Evolutionary conservation across 2,797 vertebrate genomes (phyloP).

Genomic region (Rhinichthys osculus): DNA sequence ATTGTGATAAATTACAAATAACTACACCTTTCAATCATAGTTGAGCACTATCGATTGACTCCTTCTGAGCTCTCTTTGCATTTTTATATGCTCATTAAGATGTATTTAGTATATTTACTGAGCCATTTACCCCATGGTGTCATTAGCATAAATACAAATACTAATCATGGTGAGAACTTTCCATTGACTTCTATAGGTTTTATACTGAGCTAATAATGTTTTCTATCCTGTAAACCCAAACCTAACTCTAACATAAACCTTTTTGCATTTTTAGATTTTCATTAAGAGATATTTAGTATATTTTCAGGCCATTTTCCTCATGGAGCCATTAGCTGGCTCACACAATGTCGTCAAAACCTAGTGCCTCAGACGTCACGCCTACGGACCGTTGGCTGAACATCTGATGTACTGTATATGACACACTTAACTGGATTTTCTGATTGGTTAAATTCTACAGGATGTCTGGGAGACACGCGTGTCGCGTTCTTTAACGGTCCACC

Average conservation of each 20-base stretch:
- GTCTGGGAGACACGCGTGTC: no score
- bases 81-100: neutral
- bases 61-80: neutral
- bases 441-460: no score
- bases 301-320: neutral
- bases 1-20: slow-evolving; percentile 1
- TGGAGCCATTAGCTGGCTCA: neutral
- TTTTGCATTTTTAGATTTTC: neutral
- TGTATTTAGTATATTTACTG: neutral
- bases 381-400: no score
- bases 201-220: neutral
- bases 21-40: neutral
- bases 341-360: neutral
- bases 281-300: neutral
- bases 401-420: no score
- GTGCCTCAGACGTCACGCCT: no score
- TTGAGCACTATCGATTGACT: neutral
- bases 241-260: neutral
- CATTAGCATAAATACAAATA: neutral
- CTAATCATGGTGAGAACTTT: neutral
- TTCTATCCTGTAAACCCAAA: neutral
- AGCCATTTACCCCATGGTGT: neutral
- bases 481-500: no score
- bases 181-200: neutral
- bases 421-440: no score